Evolutionary conservation across 2,113 vertebrate genomes (phyloP).

Genomic region (Apodemus sylvaticus): DNA sequence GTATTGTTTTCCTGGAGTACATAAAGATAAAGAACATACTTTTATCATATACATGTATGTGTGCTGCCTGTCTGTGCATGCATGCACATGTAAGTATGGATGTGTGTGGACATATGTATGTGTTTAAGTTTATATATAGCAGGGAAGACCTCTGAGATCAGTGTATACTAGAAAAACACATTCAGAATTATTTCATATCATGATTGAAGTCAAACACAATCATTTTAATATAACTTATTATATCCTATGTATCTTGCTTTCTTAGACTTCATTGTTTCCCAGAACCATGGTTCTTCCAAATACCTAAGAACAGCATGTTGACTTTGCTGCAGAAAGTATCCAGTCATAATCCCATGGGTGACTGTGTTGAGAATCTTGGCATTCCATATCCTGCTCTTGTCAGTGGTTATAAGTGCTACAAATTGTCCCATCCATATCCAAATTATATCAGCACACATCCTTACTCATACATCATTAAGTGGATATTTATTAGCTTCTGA

Average conservation of each 20-base stretch:
- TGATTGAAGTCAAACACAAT: neutral
- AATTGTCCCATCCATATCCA: neutral
- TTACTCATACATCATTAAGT: neutral
- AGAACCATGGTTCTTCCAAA: neutral
- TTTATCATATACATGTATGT: neutral
- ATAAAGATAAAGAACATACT: neutral
- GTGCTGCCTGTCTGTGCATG: neutral
- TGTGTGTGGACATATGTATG: neutral
- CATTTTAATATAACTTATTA: constrained; percentile 25
- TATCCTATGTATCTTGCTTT: neutral
- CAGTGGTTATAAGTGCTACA: neutral
- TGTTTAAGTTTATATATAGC: neutral
- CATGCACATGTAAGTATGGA: too few species aligned
- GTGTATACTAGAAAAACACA: neutral
- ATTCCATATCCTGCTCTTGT: neutral
- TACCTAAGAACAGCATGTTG: neutral
- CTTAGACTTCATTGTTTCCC: neutral
- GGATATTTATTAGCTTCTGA: neutral
- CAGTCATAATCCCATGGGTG: neutral
- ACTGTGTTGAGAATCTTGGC: neutral
- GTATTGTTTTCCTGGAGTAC: neutral
- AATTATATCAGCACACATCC: neutral
- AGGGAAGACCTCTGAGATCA: neutral
- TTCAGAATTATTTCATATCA: neutral
- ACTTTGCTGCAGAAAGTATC: neutral